Conservation (phyloP, 2,888 invertebrate species). For the Odontocerum albicorne region DNA sequence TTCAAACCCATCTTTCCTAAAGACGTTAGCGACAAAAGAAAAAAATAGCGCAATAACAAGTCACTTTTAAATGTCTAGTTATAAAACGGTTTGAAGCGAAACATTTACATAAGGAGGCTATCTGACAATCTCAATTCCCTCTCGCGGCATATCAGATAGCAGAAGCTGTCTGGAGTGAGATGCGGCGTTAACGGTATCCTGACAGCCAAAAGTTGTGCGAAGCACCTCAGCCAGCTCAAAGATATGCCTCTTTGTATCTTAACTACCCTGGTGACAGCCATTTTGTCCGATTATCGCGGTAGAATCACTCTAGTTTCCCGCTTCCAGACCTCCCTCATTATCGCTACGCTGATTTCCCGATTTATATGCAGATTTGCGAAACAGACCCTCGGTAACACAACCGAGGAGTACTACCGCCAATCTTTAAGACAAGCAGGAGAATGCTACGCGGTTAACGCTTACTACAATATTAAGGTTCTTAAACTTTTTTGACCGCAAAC, state of each 20-base stretch:
- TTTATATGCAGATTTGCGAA: conserved; percentile 57
- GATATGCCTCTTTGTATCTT: background rate
- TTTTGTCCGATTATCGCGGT: conserved; percentile 10
- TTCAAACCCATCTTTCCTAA: too few species aligned
- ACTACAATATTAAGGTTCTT: too few species aligned
- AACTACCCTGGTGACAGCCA: conserved; percentile 2
- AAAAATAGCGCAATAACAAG: too few species aligned
- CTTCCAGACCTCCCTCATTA: conserved; percentile 40
- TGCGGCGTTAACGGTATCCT: background rate
- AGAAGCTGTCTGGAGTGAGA: background rate
- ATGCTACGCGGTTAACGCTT: conserved; percentile 19
- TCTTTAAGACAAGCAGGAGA: conserved; percentile 4
- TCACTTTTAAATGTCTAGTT: too few species aligned
- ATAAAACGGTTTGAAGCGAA: too few species aligned
- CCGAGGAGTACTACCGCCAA: conserved; percentile 9
- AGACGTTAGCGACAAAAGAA: too few species aligned
- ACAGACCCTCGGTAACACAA: conserved; percentile 5
- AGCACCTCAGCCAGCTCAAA: background rate
- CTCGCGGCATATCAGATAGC: background rate
- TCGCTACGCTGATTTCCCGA: conserved; percentile 54
- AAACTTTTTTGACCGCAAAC: too few species aligned
- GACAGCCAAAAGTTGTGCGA: background rate
- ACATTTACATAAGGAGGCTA: conserved; percentile 2
- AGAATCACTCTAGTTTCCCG: conserved; percentile 1
- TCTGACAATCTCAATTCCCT: background rate